These are phyloP conservation scores for Salticus scenicus DNA, from an alignment of 2,888 invertebrate species.

Conservation along the genomic window DNA sequence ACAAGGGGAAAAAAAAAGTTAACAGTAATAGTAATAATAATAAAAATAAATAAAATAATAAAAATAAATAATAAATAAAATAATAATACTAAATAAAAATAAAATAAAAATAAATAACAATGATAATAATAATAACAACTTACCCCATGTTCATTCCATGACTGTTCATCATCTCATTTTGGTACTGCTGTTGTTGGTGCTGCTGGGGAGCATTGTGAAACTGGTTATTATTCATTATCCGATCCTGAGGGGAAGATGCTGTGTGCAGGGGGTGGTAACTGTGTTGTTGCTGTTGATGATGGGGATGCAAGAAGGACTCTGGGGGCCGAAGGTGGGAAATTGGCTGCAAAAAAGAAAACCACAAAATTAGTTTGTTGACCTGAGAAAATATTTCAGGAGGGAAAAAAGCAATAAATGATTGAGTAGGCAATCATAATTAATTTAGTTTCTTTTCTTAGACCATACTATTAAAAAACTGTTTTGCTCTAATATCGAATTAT, in stretches of 20 bases:
- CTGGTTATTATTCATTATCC: slow-evolving; percentile 54
- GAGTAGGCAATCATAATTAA: not conserved
- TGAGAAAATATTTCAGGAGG: not conserved
- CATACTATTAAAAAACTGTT: not conserved
- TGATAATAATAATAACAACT: too few species aligned
- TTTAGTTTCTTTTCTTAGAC: not conserved
- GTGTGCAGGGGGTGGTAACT: slow-evolving; percentile 24
- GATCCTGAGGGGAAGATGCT: slow-evolving; percentile 31
- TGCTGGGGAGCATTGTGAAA: slow-evolving; percentile 47
- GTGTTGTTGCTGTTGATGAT: slow-evolving; percentile 23
- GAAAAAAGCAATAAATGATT: not conserved
- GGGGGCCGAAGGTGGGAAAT: slow-evolving; percentile 47
- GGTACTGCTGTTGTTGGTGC: slow-evolving; percentile 60
- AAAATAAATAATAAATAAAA: too few species aligned
- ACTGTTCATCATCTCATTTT: slow-evolving; percentile 53
- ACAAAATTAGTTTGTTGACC: slow-evolving; percentile 10
- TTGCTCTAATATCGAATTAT: too few species aligned
- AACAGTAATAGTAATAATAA: too few species aligned
- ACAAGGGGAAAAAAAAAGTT: too few species aligned
- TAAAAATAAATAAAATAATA: too few species aligned
- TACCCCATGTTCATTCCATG: slow-evolving; percentile 62
- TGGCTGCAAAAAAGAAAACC: slow-evolving; percentile 15
- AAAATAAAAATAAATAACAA: too few species aligned
- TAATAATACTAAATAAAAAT: too few species aligned
- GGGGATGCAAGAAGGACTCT: slow-evolving; percentile 30